Evolutionary conservation across 2,797 vertebrate species (phyloP).

Genomic region (Oreortyx pictus): DNA sequence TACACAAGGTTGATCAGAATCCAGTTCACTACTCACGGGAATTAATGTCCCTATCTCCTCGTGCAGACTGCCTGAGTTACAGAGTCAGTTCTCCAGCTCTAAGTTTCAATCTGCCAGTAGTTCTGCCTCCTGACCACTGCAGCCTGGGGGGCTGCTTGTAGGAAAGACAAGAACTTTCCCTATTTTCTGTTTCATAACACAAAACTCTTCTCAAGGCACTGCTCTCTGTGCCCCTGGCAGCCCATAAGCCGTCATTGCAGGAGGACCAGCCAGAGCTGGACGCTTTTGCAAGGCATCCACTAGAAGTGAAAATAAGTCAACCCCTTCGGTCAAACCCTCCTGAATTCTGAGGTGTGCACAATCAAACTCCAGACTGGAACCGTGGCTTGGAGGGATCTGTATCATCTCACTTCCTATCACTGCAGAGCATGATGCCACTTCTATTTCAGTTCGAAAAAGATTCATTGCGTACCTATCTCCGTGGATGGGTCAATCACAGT

Average conservation of each 20-base stretch:
- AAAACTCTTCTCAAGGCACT: neutral
- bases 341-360: neutral
- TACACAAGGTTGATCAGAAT: slow-evolving; percentile 30
- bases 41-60: slow-evolving; percentile 59
- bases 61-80: slow-evolving; percentile 14
- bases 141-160: neutral
- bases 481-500: neutral
- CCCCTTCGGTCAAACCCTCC: neutral
- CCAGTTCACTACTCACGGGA: slow-evolving; percentile 50
- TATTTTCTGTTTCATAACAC: neutral
- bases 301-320: neutral
- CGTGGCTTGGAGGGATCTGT: neutral
- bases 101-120: neutral
- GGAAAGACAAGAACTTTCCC: neutral
- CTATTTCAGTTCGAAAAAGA: neutral
- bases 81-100: neutral
- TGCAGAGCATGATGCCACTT: neutral
- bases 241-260: neutral
- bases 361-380: neutral
- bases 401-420: neutral
- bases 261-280: neutral
- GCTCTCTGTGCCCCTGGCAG: neutral
- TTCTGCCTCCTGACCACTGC: slow-evolving; percentile 30
- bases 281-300: neutral
- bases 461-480: neutral